phyloP scores from a whole-genome alignment of 2,113 vertebrate species.

The Protobothrops mucrosquamatus region DNA sequence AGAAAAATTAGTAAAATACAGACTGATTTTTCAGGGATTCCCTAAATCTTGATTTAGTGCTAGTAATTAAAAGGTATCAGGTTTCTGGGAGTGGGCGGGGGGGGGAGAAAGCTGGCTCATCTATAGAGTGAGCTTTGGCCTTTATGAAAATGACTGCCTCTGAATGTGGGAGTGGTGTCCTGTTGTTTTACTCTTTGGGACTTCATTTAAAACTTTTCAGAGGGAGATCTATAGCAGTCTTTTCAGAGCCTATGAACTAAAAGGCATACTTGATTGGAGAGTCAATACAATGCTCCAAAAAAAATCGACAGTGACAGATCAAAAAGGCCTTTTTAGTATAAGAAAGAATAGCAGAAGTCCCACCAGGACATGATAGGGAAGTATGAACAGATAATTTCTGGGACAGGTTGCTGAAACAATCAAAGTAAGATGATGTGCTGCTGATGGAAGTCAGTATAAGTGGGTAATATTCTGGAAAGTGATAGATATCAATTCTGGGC shows the following conservation, averaged over 20 bases:
- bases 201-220: constrained; percentile 24
- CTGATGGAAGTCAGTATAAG: background rate
- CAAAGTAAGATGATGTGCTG: background rate
- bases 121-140: constrained; percentile 16
- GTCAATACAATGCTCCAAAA: background rate
- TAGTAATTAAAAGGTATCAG: background rate
- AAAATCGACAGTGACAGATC: background rate
- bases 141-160: constrained; percentile 21
- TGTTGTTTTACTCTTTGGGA: constrained; percentile 21
- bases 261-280: background rate
- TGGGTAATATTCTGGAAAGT: rapidly evolving
- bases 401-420: background rate
- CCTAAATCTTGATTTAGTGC: constrained; percentile 41
- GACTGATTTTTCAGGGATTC: constrained; percentile 50
- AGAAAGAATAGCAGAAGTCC: background rate
- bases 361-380: constrained; percentile 3
- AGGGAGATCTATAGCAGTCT: background rate
- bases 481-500: background rate
- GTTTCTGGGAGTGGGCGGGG: background rate
- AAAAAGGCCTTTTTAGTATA: rapidly evolving
- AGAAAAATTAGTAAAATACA: constrained; percentile 53
- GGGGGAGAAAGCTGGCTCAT: background rate
- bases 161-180: background rate
- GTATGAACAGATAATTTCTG: background rate
- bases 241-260: rapidly evolving